Evolutionary conservation across 2,113 vertebrate genomes (phyloP), one percentile per base, ranked within the genome.

Genomic region (Cephalopterus ornatus): DNA sequence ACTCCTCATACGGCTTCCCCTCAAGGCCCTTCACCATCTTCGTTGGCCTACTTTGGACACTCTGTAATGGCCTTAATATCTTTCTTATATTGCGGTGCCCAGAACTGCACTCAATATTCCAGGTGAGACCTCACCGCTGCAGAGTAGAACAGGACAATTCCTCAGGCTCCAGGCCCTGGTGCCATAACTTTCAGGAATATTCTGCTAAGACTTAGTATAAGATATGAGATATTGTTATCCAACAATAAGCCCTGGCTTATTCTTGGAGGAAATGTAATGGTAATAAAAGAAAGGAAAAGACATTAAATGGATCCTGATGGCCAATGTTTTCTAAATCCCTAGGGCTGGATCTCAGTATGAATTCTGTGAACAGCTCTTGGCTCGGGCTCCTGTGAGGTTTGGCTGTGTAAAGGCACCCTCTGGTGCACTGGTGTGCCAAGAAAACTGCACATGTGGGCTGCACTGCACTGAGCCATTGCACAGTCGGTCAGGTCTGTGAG

Each of bases 391-490:
- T 19, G 4, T n/a, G 68, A 62, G 42, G 11, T 5, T 27, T 11
- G 19, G 11, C 24, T 75, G 4, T 47, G 42, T 8, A 14, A 28
- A 42, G 68, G 35, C 44, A 39, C 8, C 10, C 30, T 72, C 6
- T 1, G 1, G 22, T 65, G 24, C 42, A 22, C 15, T 9, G 1
- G 0, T 39, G 30, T 39, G 22, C 44, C 2, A 1, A 49, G 68
- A 35, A 71, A 55, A 4, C 14, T 16, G 35, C 20, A 8, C 6
- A 0, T 1, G 15, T 3, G 46, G 55, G 8, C 37, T 35, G 0
- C 4, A 2, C 15, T 1, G 0, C 3, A 0, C 39, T 1, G 19
- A 65, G 39, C 21, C 26, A 4, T 2, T 33, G 52, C 2, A 2
- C 37, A 27, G 42, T 44, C 1, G 0, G 17, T 26, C 37, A 32